A percentile compares a stretch with the other conserved stretches of the same genome.
These are phyloP conservation scores for Clitarchus hookeri DNA, from an alignment of 2,888 invertebrate genomes.

Conservation along the genomic window DNA sequence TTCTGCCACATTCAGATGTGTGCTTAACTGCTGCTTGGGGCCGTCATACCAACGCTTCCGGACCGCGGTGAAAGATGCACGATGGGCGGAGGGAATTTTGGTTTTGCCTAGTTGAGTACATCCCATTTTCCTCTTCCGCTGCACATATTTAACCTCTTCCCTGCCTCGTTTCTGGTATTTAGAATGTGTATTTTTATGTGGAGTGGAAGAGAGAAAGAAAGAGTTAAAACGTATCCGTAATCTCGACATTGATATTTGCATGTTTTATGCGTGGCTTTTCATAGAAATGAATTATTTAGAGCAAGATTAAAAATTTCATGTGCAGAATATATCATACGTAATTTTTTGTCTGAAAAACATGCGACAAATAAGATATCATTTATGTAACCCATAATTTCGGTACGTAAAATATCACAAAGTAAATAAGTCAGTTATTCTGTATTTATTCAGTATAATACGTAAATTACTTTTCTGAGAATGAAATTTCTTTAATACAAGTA, in stretches of 20 bases:
- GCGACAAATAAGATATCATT: background rate
- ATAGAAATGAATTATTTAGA: slow-evolving; percentile 3
- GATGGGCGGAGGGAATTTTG: background rate
- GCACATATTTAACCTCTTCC: slow-evolving; percentile 14
- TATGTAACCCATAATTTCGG: background rate
- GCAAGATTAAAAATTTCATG: background rate
- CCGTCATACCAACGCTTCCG: background rate
- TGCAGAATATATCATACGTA: background rate
- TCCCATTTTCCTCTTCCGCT: slow-evolving; percentile 14
- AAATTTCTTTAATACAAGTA: too few relatives aligned
- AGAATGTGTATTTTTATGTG: slow-evolving; percentile 9
- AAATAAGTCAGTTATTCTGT: too few relatives aligned
- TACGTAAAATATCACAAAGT: background rate
- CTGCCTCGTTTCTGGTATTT: background rate
- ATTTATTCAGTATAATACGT: too few relatives aligned
- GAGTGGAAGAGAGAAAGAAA: background rate
- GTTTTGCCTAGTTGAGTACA: slow-evolving; percentile 9
- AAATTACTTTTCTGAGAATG: too few relatives aligned
- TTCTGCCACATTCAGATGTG: background rate
- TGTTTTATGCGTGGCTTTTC: background rate
- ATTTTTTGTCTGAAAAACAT: background rate
- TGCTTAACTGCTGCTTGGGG: background rate
- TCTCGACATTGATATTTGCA: background rate
- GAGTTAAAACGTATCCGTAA: background rate
- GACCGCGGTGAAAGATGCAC: slow-evolving; percentile 5